These are phyloP conservation scores for Heterocephalus glaber DNA, from an alignment of 2,113 vertebrate species.

Conservation along the genomic window DNA sequence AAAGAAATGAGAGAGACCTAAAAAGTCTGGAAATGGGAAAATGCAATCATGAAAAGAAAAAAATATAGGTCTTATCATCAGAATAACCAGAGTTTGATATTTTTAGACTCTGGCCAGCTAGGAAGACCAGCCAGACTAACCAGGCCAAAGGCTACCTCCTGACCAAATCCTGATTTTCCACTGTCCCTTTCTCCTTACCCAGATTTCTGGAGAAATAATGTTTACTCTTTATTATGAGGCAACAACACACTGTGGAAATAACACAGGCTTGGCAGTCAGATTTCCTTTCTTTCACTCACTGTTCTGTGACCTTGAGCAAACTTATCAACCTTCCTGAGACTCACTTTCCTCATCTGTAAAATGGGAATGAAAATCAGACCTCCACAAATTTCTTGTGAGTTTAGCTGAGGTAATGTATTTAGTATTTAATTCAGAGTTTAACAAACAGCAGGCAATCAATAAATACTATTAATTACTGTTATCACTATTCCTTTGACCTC, in stretches of 20 bases:
- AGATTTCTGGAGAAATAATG: neutral
- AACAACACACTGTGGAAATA: neutral
- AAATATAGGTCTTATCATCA: neutral
- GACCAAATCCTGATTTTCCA: neutral
- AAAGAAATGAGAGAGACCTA: neutral
- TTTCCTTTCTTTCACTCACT: neutral
- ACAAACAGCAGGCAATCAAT: neutral
- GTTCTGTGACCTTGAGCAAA: neutral
- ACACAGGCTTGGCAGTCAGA: neutral
- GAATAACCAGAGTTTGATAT: neutral
- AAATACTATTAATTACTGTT: neutral
- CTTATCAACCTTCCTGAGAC: neutral
- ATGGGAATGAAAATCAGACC: neutral
- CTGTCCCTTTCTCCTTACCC: neutral
- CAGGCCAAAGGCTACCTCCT: neutral
- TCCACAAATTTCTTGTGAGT: neutral
- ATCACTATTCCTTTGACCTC: neutral
- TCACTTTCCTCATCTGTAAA: neutral
- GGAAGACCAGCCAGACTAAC: neutral
- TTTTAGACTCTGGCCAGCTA: neutral
- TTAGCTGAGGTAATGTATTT: neutral
- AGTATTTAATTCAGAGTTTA: neutral
- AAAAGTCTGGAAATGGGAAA: neutral
- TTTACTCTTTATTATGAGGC: neutral
- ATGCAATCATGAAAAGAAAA: neutral